Conservation (phyloP, 2,797 vertebrate genomes). For the Sphenopsis melanotis region DNA sequence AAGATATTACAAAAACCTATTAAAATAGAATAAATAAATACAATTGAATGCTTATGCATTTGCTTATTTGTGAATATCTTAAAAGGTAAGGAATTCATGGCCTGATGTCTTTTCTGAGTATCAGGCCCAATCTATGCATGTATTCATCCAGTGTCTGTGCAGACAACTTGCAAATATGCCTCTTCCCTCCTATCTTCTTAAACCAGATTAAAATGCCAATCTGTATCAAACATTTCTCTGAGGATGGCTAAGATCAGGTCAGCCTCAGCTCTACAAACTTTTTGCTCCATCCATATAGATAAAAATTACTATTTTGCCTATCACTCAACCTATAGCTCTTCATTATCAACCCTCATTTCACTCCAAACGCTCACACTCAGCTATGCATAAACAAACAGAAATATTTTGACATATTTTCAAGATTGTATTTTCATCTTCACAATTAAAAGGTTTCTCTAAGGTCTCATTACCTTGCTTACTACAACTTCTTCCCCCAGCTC, state of each 20-base stretch:
- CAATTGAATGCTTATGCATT: not conserved
- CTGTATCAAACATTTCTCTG: not conserved
- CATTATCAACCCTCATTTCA: not conserved
- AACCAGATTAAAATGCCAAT: not conserved
- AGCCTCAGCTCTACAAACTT: not conserved
- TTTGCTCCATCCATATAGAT: not conserved
- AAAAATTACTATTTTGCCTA: not conserved
- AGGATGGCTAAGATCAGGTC: not conserved
- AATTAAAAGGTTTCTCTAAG: not conserved
- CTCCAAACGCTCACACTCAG: not conserved
- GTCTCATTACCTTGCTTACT: not conserved
- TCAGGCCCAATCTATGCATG: accelerated
- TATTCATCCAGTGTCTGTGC: not conserved
- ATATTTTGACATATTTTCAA: not conserved
- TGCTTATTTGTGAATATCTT: not conserved
- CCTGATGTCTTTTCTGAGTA: not conserved
- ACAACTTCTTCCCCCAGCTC: not conserved
- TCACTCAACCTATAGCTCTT: not conserved
- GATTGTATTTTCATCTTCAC: not conserved
- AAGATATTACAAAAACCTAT: not conserved
- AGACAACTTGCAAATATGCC: not conserved
- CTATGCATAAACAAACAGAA: not conserved
- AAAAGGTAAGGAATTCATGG: not conserved
- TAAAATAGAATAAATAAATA: not conserved
- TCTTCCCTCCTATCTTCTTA: not conserved